Base-by-base conservation (phyloP, 2,797 vertebrate genomes). In the Telmatherina bonti region DNA sequence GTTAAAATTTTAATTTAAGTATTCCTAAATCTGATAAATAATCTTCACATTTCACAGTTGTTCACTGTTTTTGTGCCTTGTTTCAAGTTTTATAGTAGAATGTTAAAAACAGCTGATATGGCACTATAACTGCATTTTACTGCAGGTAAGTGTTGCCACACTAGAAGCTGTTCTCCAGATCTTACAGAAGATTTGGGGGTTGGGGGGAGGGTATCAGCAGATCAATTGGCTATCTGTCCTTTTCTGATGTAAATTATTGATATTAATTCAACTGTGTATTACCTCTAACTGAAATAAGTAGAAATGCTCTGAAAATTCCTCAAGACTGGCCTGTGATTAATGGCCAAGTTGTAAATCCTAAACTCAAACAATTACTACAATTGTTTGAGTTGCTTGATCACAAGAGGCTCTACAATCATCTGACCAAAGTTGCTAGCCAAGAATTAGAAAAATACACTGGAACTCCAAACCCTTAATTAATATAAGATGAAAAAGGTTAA, bases 281-380 rank as follows among this genome's bases (percentile, higher is more conserved):
- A 26, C 24, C 49, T 52, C 12, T 15, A 26, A 24, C 26, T 12
- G 49, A 27, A 13, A 53, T 53, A 29, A 53, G 16, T 29, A 7
- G 5, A 27, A 18, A 53, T 16, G 35, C 53, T 7, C 51, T 59
- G 29, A 52, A 56, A 43, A 59, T 13, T 35, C 6, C 41, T 52
- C 9, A 30, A 20, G 20, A 31, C 18, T 67, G 29, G 41, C 24
- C 49, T 67, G 45, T 49, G 49, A 79, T 70, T 70, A 11, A 59
- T 16, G 54, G 13, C 36, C 5, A 60, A 67, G 35, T 76, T 63
- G 35, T 52, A 72, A 85, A 78, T 83, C 66, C 70, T 77, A 59
- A 84, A 79, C 20, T 36, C 56, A 64, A 87, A 87, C 80, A 87
- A 89, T 62, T 76, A 65, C 78, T 30, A 35, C 43, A 72, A 35